Conservation (phyloP, 2,888 invertebrate species). For the Acleris laterana region DNA sequence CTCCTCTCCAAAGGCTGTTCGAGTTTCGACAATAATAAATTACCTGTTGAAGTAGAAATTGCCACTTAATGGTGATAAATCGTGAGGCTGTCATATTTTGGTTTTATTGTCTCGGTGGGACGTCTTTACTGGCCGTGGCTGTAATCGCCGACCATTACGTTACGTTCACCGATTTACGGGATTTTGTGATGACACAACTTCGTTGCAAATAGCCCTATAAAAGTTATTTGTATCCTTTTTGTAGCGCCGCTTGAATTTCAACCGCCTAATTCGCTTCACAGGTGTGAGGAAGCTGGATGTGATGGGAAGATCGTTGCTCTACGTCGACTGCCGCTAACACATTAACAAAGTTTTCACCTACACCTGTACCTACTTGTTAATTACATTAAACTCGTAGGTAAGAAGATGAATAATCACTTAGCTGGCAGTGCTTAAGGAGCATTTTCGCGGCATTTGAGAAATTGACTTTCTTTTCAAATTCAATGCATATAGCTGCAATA, state of each 20-base stretch:
- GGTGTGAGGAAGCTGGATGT: slow-evolving; percentile 16
- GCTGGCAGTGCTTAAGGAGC: background rate
- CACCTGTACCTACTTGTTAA: slow-evolving; percentile 27
- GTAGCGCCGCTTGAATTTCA: slow-evolving; percentile 44
- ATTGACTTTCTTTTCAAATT: slow-evolving; percentile 2
- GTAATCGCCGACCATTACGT: slow-evolving; percentile 68
- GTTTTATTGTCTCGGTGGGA: slow-evolving; percentile 67
- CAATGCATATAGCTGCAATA: background rate
- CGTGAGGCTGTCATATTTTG: slow-evolving; percentile 63
- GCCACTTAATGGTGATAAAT: slow-evolving; percentile 63
- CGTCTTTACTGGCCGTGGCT: slow-evolving; percentile 53
- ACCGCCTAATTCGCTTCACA: slow-evolving; percentile 27
- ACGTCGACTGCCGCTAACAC: slow-evolving; percentile 28
- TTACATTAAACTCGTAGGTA: slow-evolving; percentile 2
- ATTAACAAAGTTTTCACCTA: slow-evolving; percentile 32
- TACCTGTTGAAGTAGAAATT: slow-evolving; percentile 58
- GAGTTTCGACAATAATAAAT: slow-evolving; percentile 63
- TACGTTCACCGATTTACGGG: slow-evolving; percentile 69
- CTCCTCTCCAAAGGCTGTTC: slow-evolving; percentile 58
- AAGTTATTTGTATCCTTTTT: slow-evolving; percentile 73
- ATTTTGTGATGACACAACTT: slow-evolving; percentile 75
- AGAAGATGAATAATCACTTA: slow-evolving; percentile 21
- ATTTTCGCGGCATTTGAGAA: slow-evolving; percentile 12
- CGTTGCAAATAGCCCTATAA: slow-evolving; percentile 74
- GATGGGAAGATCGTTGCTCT: slow-evolving; percentile 25